Evolutionary conservation across 1,140 invertebrate species (phyloP), one percentile per base, ranked within the genome.

Genomic region (Tetramorium alpestre): DNA sequence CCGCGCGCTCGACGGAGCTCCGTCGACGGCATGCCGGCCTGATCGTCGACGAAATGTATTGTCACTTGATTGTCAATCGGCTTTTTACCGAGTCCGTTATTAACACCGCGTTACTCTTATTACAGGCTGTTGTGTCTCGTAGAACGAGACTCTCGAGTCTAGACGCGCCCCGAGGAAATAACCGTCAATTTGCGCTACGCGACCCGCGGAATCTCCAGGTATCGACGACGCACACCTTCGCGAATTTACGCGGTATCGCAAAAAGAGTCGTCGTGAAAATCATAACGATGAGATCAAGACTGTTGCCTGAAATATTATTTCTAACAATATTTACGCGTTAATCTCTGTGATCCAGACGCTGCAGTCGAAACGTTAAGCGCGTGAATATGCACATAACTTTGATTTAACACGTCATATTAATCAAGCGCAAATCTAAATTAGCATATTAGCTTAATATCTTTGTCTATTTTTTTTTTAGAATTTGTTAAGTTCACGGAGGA

Each of bases 1-100:
- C 38, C 64, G 8, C 25, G 41, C 13, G 41, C 2, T 11, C 60
- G n/a, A 10, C 18, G 41, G 70, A 92, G 89, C 92, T 93, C 92
- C 64, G 76, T 1, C 41, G 18, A 8, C 4, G 62, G 91, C 86
- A 75, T 94, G 89, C 38, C 90, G 75, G 86, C 93, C 93, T 94
- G 91, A 47, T 94, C 87, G 85, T 91, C 89, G 88, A 93, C 93
- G 93, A 94, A 94, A 94, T 94, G 93, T 94, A 94, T 94, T 94
- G 93, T 94, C 93, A 94, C 94, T 94, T 93, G 93, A 94, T 94
- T 94, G 94, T 94, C 94, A 94, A 93, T 94, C 94, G 90, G 88
- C 91, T 93, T 94, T 94, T 94, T 94, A 93, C 88, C 91, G 80
- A 85, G 47, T 2, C 47, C 82, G 58, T 84, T 82, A 85, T 85